Conservation (phyloP, 2,113 vertebrate genomes). For the Nycticebus coucang region DNA sequence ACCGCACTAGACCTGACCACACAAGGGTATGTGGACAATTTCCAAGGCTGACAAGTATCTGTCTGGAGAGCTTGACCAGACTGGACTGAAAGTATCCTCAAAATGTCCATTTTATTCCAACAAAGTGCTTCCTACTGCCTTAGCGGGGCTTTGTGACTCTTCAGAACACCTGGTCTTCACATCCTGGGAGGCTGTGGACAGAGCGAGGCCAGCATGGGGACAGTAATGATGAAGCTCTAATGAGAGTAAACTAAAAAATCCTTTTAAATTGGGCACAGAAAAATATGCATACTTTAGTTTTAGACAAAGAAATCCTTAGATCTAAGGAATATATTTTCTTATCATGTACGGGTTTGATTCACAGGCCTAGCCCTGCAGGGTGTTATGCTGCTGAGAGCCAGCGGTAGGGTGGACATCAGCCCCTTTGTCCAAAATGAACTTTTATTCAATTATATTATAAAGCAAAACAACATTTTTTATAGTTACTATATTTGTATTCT, state of each 20-base stretch:
- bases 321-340: neutral
- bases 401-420: neutral
- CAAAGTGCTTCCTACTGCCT: no score
- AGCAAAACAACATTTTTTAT: neutral
- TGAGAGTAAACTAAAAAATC: no score
- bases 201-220: neutral
- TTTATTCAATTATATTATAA: neutral
- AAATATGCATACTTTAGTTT: neutral
- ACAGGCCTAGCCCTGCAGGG: neutral
- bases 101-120: no score
- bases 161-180: neutral
- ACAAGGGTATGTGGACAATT: accelerated
- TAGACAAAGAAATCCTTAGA: neutral
- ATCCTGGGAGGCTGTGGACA: neutral
- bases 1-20: neutral
- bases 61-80: neutral
- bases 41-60: neutral
- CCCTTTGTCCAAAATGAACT: neutral
- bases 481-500: neutral
- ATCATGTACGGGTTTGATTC: neutral
- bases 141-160: neutral
- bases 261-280: neutral
- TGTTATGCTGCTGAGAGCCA: no score
- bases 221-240: no score
- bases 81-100: accelerated